Conservation (phyloP, 2,113 vertebrate genomes). For the Oncorhynchus nerka region DNA sequence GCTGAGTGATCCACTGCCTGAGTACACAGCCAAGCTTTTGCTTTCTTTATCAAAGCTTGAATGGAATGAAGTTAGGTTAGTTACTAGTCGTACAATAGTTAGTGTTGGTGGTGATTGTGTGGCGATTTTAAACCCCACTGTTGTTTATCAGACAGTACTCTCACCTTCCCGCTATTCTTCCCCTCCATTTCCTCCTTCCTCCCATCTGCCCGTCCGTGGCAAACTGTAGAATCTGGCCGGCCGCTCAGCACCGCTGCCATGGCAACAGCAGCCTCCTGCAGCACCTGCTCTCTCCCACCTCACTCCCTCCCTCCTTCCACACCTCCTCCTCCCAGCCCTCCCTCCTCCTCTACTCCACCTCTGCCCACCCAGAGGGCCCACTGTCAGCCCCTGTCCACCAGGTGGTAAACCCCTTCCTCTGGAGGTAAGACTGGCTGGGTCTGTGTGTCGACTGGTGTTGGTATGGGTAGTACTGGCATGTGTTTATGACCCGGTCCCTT, state of each 20-base stretch:
- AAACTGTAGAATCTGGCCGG: constrained; percentile 89
- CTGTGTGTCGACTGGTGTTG: neutral
- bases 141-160: neutral
- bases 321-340: constrained; percentile 29
- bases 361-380: constrained; percentile 72
- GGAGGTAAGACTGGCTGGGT: constrained; percentile 85
- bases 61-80: neutral
- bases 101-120: too few relatives aligned
- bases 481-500: neutral
- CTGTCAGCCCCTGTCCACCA: constrained; percentile 83
- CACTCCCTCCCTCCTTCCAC: constrained; percentile 61
- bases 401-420: constrained; percentile 81
- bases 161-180: constrained; percentile 19
- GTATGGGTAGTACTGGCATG: neutral
- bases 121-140: too few relatives aligned
- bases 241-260: constrained; percentile 86
- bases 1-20: neutral
- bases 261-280: constrained; percentile 89
- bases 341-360: constrained; percentile 66
- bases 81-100: neutral
- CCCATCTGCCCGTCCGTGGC: constrained; percentile 33
- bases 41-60: neutral
- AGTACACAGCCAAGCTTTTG: neutral
- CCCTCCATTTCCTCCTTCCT: neutral
- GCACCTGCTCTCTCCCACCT: constrained; percentile 83